Conservation (phyloP, 2,797 vertebrate genomes). For the Cichlasoma orientale region DNA sequence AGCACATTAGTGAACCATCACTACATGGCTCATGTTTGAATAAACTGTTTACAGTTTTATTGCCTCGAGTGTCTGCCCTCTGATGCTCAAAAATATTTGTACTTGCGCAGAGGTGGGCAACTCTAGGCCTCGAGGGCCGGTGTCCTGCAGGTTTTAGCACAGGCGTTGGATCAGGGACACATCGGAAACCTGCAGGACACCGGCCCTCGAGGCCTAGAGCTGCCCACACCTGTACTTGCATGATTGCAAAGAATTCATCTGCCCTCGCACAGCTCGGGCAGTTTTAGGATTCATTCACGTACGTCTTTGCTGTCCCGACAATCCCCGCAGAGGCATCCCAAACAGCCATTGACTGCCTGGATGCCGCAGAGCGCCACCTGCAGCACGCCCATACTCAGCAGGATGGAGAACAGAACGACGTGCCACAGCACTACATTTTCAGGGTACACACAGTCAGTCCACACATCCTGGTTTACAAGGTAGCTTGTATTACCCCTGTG, state of each 20-base stretch:
- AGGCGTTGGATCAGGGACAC: no score
- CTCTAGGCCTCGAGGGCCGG: no score
- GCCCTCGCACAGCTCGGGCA: background rate
- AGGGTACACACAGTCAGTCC: conserved; percentile 78
- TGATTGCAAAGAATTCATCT: background rate
- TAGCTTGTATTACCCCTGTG: conserved; percentile 67
- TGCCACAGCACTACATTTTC: conserved; percentile 87
- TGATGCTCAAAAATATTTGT: background rate
- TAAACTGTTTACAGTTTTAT: background rate
- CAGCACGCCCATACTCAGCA: conserved; percentile 79
- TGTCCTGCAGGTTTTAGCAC: no score
- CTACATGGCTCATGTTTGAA: background rate
- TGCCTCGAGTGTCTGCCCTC: background rate
- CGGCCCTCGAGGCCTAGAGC: no score
- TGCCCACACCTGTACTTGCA: no score
- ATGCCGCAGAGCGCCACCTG: conserved; percentile 85
- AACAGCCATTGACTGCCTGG: conserved; percentile 88
- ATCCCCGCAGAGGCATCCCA: conserved; percentile 88
- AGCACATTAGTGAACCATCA: background rate
- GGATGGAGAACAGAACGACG: conserved; percentile 82
- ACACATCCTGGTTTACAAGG: conserved; percentile 68
- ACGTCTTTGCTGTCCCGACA: conserved; percentile 83
- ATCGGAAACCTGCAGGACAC: no score
- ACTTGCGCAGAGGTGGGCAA: no score
- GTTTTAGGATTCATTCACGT: conserved; percentile 11